A percentile compares a stretch with the other conserved stretches of the same genome.
Conservation (phyloP, 2,888 invertebrate genomes). For the Amorpha juglandis region DNA sequence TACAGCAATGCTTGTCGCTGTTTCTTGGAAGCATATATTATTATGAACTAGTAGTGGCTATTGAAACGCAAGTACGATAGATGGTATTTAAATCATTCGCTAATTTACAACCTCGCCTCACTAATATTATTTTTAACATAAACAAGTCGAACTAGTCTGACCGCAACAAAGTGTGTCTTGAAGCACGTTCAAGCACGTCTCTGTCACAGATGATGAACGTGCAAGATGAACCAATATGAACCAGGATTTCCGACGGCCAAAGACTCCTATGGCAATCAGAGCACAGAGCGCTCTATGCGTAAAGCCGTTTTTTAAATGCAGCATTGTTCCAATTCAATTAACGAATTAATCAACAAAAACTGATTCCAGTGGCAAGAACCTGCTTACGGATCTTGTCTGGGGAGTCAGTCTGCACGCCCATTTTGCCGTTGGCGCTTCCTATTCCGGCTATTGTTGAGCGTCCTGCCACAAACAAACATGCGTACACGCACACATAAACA, state of each 20-base stretch:
- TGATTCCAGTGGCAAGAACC: slow-evolving; percentile 63
- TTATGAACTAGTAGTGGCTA: too few species aligned
- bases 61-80: too few species aligned
- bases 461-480: slow-evolving; percentile 70
- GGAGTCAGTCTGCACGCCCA: slow-evolving; percentile 67
- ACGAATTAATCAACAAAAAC: slow-evolving; percentile 61
- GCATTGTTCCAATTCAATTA: slow-evolving; percentile 60
- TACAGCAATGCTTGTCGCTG: too few species aligned
- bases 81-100: too few species aligned
- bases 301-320: slow-evolving; percentile 53
- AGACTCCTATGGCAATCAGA: slow-evolving; percentile 51
- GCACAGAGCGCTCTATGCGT: slow-evolving; percentile 60
- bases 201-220: slow-evolving; percentile 26
- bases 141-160: neutral
- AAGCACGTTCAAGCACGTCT: slow-evolving; percentile 9
- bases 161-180: neutral
- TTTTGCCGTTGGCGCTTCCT: slow-evolving; percentile 77
- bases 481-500: slow-evolving; percentile 55
- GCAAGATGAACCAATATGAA: slow-evolving; percentile 53
- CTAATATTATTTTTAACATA: neutral
- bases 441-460: slow-evolving; percentile 82
- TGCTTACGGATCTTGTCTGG: slow-evolving; percentile 74
- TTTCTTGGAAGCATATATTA: too few species aligned
- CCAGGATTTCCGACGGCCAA: slow-evolving; percentile 72
- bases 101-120: too few species aligned